Evolutionary conservation across 2,113 vertebrate species (phyloP), one percentile per base, ranked within the genome.

Genomic region (Raja brachyura): DNA sequence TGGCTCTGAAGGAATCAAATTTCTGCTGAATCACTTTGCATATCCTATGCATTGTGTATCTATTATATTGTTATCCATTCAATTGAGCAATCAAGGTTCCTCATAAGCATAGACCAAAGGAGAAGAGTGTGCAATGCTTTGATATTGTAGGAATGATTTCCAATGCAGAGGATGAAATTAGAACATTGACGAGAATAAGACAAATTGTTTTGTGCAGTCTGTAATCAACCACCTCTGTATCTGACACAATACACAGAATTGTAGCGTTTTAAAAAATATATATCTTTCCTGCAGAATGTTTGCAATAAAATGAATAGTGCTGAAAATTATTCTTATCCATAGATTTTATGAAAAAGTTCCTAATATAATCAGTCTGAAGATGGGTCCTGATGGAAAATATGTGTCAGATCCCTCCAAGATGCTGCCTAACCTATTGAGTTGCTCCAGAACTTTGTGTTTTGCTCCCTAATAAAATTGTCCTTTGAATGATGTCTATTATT

Each of bases 21-120:
- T 33, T 90, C 63, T n/a, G 18, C 86, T 39, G 86, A 90, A 90
- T 20, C 16, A 90, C 66, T 39, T 90, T 20, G 7, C 13, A 66
- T 70, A 68, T 90, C 39, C 63, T 66, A 66, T 66, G 39, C 63
- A 70, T 8, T 90, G 63, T 31, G 20, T 39, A 70, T 39, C 86
- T 66, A 31, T 90, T 31, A 16, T 90, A 90, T 90, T 68, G 33
- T 68, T 70, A 31, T 90, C 86, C 63, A 66, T 8, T 63, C 63
- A 90, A 90, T 90, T 66, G 66, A 66, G 61, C 63, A 16, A 90
- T 90, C 86, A 90, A 90, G 63, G 39, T 5, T 68, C 63, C 68
- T 90, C 86, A 10, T 68, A 90, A 20, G 14, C 63, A 90, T 61
- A 90, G 66, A 90, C 66, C 31, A 70, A 68, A 68, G 33, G 18